Percentiles rank a stretch among this genome's conserved stretches.
phyloP scores from a whole-genome alignment of 1,140 invertebrate genomes.

The Bombus waltoni region DNA sequence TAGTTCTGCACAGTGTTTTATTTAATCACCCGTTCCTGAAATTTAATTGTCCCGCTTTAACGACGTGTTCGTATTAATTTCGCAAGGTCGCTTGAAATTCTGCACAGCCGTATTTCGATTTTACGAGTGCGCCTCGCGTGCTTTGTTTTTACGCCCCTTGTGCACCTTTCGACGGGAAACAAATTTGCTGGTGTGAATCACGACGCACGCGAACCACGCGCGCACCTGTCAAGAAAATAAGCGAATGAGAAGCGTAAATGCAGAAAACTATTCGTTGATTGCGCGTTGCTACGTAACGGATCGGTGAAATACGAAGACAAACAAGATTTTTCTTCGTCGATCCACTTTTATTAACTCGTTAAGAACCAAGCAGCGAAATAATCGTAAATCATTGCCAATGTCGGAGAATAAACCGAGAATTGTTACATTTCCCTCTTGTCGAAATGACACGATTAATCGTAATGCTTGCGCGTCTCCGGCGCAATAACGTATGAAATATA shows the following conservation, averaged over 20 bases:
- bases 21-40: constrained; percentile 22
- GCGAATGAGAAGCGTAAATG: neutral
- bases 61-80: constrained; percentile 29
- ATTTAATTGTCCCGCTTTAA: constrained; percentile 37
- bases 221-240: neutral
- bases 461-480: too few species aligned
- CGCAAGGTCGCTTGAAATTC: constrained; percentile 19
- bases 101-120: constrained; percentile 7
- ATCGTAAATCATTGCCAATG: too few species aligned
- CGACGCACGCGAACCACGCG: neutral
- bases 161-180: constrained; percentile 9
- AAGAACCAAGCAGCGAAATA: too few species aligned
- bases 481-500: neutral
- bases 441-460: too few species aligned
- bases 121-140: constrained; percentile 8
- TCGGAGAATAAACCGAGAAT: too few species aligned
- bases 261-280: neutral
- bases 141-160: constrained; percentile 5
- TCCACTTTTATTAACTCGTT: neutral
- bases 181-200: constrained; percentile 34
- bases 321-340: neutral
- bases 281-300: neutral
- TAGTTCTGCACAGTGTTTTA: neutral
- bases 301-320: neutral
- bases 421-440: too few species aligned